phyloP scores from a whole-genome alignment of 2,113 vertebrate species.

The Dipodomys ordii region DNA sequence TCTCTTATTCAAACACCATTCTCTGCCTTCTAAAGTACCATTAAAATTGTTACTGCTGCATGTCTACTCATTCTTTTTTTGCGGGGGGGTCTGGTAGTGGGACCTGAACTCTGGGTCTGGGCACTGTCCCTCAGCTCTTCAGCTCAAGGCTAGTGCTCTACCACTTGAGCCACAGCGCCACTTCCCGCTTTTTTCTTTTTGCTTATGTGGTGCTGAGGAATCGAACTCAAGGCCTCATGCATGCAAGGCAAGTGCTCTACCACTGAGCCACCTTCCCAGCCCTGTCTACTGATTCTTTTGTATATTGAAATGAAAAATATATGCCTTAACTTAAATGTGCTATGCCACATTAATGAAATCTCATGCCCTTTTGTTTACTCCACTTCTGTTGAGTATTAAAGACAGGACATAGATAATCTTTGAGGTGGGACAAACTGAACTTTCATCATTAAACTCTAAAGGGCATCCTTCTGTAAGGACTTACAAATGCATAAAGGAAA shows the following conservation, averaged over 20 bases:
- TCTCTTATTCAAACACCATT: neutral
- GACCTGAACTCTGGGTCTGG: no score
- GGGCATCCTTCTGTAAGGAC: neutral
- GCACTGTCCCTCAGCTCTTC: no score
- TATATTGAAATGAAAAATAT: neutral
- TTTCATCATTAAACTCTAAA: neutral
- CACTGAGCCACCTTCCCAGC: no score
- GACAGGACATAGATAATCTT: neutral
- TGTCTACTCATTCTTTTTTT: neutral
- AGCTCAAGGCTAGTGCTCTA: no score
- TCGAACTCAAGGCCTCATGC: no score
- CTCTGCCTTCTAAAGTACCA: neutral
- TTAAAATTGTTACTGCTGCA: neutral
- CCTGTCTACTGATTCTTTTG: neutral
- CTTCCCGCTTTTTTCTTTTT: no score
- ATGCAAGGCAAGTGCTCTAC: no score
- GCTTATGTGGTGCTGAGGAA: no score
- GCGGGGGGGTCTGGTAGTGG: no score
- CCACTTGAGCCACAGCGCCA: no score
- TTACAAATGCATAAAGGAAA: neutral
- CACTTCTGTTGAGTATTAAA: neutral
- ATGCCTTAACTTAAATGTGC: neutral
- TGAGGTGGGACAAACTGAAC: neutral
- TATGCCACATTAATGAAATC: neutral
- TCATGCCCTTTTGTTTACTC: neutral